Evolutionary conservation across 2,797 vertebrate species (phyloP).

Genomic region (Platyrinchus mystaceus): DNA sequence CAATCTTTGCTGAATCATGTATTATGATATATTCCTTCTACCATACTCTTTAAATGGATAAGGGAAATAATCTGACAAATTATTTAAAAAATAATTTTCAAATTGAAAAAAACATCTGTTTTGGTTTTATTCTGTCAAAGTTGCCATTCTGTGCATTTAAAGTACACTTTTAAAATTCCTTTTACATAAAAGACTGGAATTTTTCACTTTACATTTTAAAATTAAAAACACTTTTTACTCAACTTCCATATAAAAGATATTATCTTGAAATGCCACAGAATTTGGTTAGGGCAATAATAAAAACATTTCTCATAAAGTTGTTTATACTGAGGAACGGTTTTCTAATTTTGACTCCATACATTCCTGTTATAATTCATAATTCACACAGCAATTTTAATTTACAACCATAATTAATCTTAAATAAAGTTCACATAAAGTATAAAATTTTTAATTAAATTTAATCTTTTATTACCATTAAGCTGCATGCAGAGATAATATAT

Average conservation of each 20-base stretch:
- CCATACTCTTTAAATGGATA: not conserved
- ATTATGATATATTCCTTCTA: not conserved
- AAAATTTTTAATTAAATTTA: not conserved
- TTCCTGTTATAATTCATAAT: not conserved
- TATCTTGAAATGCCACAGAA: not conserved
- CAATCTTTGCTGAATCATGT: not conserved
- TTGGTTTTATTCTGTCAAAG: not conserved
- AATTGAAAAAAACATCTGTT: not conserved
- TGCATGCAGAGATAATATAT: not conserved
- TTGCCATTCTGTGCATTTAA: not conserved
- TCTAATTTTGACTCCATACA: not conserved
- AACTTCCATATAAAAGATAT: not conserved
- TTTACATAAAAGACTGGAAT: not conserved
- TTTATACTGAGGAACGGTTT: not conserved
- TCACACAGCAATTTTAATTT: not conserved
- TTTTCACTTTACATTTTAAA: not conserved
- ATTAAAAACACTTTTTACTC: rapidly evolving
- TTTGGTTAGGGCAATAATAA: not conserved
- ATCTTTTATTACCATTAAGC: not conserved
- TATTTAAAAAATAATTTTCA: not conserved
- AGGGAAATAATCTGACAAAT: not conserved
- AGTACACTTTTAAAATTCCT: not conserved
- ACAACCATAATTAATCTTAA: not conserved
- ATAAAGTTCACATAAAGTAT: not conserved
- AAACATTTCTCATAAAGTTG: not conserved